Evolutionary conservation across 1,140 invertebrate genomes (phyloP).

Genomic region (Apis mellifera): DNA sequence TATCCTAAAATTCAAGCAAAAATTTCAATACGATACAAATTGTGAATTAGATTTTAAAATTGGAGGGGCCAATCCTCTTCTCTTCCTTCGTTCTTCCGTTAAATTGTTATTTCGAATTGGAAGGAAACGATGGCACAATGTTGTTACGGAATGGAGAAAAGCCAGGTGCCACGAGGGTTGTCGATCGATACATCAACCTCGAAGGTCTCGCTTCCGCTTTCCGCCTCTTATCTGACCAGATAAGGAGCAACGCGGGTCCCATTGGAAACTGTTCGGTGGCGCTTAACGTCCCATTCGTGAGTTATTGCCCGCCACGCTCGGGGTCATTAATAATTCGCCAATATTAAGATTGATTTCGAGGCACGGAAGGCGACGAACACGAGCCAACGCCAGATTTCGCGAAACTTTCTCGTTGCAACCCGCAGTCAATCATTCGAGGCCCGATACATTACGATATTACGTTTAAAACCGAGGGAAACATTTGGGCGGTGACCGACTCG

Average conservation of each 20-base stretch:
- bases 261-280: slow-evolving; percentile 60
- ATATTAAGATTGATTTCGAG: slow-evolving; percentile 67
- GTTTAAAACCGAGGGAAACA: neutral
- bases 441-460: slow-evolving; percentile 27
- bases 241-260: slow-evolving; percentile 57
- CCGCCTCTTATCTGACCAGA: slow-evolving; percentile 58
- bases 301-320: slow-evolving; percentile 55
- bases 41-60: no score
- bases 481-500: neutral
- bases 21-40: no score
- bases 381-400: slow-evolving; percentile 39
- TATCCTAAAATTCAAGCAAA: no score
- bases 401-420: slow-evolving; percentile 46
- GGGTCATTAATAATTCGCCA: slow-evolving; percentile 61
- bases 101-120: neutral
- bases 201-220: neutral
- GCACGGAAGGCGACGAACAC: slow-evolving; percentile 31
- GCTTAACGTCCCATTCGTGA: slow-evolving; percentile 61
- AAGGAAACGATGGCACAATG: neutral
- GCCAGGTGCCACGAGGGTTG: neutral
- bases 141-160: neutral
- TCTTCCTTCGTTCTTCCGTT: no score
- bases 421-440: slow-evolving; percentile 36
- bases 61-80: no score
- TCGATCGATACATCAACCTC: slow-evolving; percentile 23